Evolutionary conservation across 2,888 invertebrate genomes (phyloP).

Genomic region (Drosophila monieri): DNA sequence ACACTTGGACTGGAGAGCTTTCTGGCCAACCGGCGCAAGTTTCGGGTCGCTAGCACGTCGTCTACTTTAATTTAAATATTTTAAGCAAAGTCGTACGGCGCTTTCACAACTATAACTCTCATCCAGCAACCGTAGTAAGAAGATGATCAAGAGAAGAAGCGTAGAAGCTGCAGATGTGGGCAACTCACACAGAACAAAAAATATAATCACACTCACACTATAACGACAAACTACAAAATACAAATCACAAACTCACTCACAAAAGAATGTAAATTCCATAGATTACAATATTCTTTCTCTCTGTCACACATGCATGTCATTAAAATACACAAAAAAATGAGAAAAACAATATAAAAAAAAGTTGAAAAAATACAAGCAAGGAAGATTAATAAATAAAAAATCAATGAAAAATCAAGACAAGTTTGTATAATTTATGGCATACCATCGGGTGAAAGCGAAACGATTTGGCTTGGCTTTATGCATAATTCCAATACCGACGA

Average conservation of each 20-base stretch:
- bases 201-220: conserved; percentile 39
- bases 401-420: conserved; percentile 70
- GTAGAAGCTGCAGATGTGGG: conserved; percentile 69
- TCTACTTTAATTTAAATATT: conserved; percentile 60
- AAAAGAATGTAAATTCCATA: conserved; percentile 71
- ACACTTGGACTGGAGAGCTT: conserved; percentile 53
- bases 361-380: conserved; percentile 65
- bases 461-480: conserved; percentile 32
- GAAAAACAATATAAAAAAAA: conserved; percentile 72
- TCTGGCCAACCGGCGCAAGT: conserved; percentile 36
- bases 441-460: conserved; percentile 68
- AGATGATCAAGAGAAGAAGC: conserved; percentile 45
- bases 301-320: conserved; percentile 83
- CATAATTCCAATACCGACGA: conserved; percentile 37
- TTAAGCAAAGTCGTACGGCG: conserved; percentile 64
- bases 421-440: conserved; percentile 48
- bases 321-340: conserved; percentile 66
- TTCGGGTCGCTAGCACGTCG: conserved; percentile 55
- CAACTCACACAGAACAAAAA: conserved; percentile 38
- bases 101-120: conserved; percentile 53
- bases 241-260: conserved; percentile 57
- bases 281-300: conserved; percentile 60
- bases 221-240: conserved; percentile 6
- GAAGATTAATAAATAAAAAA: conserved; percentile 72
- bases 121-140: conserved; percentile 33